Evolutionary conservation across 2,113 vertebrate genomes (phyloP).

Genomic region (Siniperca chuatsi): DNA sequence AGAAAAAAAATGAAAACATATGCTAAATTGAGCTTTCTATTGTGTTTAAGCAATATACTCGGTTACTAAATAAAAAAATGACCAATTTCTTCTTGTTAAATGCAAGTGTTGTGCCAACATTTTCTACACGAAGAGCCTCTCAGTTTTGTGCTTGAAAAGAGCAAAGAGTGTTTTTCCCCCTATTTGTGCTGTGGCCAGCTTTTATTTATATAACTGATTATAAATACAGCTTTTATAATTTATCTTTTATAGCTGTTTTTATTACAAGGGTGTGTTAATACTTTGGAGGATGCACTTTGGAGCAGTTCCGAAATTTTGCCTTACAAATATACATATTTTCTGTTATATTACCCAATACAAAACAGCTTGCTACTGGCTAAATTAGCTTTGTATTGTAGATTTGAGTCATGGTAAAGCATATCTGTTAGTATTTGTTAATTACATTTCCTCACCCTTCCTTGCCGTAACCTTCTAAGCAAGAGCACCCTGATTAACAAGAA

Average conservation of each 20-base stretch:
- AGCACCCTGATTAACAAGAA: constrained; percentile 42
- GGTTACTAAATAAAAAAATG: no score
- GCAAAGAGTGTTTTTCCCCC: not conserved
- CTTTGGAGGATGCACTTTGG: not conserved
- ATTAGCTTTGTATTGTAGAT: not conserved
- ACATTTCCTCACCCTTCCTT: constrained; percentile 6
- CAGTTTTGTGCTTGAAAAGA: not conserved
- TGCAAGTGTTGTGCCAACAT: not conserved
- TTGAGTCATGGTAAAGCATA: not conserved
- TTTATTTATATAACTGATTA: not conserved
- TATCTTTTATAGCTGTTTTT: not conserved
- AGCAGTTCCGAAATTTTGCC: not conserved
- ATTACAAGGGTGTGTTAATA: not conserved
- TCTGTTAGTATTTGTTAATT: constrained; percentile 17
- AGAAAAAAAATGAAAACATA: not conserved
- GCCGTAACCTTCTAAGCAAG: constrained; percentile 31
- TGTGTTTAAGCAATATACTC: no score
- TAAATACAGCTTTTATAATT: not conserved
- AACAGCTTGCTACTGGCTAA: not conserved
- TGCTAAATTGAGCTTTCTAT: not conserved
- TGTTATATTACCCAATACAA: not conserved
- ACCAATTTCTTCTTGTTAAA: not conserved
- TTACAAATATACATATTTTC: not conserved
- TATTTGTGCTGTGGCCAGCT: not conserved
- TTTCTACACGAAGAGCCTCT: not conserved